These are phyloP conservation scores for Enteromius mattozi DNA, from an alignment of 2,797 vertebrate genomes.

Conservation along the genomic window DNA sequence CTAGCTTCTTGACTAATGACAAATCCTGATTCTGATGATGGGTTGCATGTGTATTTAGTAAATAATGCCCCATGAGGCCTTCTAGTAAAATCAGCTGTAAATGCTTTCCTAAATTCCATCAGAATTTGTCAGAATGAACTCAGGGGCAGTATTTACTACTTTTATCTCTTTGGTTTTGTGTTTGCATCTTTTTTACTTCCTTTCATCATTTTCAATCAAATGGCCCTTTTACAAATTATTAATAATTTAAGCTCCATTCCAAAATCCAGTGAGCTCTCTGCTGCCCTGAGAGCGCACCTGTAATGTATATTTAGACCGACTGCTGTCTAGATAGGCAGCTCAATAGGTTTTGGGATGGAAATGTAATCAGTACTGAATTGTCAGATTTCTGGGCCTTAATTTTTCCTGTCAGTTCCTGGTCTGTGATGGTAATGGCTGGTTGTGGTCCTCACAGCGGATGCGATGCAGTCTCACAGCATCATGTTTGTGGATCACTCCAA, in stretches of 20 bases:
- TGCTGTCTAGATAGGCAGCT: background rate
- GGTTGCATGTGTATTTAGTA: conserved; percentile 37
- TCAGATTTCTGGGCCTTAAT: background rate
- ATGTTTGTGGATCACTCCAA: conserved; percentile 82
- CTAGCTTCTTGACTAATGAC: background rate
- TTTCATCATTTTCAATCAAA: conserved; percentile 16
- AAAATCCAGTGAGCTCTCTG: background rate
- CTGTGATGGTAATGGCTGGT: conserved; percentile 9
- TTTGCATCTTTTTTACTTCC: conserved; percentile 8
- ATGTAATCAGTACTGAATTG: background rate
- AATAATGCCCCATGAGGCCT: conserved; percentile 25
- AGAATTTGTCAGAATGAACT: background rate
- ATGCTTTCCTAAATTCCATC: background rate
- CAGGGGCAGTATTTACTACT: conserved; percentile 28
- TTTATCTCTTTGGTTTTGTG: conserved; percentile 19
- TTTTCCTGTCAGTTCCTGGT: background rate
- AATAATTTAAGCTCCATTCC: background rate
- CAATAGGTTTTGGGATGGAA: conserved; percentile 8
- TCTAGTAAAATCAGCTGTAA: background rate
- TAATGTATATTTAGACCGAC: background rate
- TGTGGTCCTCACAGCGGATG: conserved; percentile 82
- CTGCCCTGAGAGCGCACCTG: background rate
- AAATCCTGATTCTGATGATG: conserved; percentile 10
- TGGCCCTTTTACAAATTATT: conserved; percentile 4
- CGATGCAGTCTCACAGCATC: conserved; percentile 84